A percentile compares a stretch with the other conserved stretches of the same genome.
These are phyloP conservation scores for Leucoptera coffeella DNA, from an alignment of 2,888 invertebrate genomes.

Conservation along the genomic window DNA sequence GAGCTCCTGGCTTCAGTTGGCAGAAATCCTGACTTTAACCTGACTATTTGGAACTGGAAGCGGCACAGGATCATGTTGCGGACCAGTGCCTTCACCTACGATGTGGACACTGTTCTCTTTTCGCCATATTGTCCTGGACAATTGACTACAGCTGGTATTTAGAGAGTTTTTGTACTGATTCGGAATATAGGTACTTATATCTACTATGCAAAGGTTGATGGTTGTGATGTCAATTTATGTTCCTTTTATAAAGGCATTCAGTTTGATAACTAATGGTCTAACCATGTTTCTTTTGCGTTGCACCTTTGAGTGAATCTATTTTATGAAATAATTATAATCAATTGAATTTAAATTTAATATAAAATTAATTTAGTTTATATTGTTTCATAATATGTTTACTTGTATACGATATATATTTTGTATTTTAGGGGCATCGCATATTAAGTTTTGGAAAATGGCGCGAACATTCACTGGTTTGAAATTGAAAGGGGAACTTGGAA, in stretches of 20 bases:
- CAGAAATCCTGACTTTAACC: slow-evolving; percentile 77
- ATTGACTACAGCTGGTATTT: slow-evolving; percentile 70
- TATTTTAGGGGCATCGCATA: slow-evolving; percentile 60
- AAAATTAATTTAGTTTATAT: too few relatives aligned
- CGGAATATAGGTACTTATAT: too few relatives aligned
- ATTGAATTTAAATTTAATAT: too few relatives aligned
- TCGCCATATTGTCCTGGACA: slow-evolving; percentile 75
- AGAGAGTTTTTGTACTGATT: slow-evolving; percentile 3
- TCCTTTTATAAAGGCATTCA: too few relatives aligned
- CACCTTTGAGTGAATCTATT: too few relatives aligned
- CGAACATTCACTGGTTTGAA: slow-evolving; percentile 87
- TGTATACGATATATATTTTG: not conserved
- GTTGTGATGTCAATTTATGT: too few relatives aligned
- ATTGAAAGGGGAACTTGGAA: slow-evolving; percentile 79
- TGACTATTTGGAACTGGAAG: slow-evolving; percentile 88
- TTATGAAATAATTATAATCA: too few relatives aligned
- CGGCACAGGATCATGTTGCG: slow-evolving; percentile 67
- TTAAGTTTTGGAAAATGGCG: slow-evolving; percentile 93
- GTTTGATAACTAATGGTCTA: too few relatives aligned
- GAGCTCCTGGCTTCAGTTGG: slow-evolving; percentile 76
- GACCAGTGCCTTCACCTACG: slow-evolving; percentile 77
- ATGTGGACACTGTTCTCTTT: slow-evolving; percentile 73
- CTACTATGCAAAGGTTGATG: too few relatives aligned
- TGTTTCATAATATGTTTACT: not conserved
- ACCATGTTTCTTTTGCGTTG: too few relatives aligned